Base-by-base conservation (phyloP, 1,140 invertebrate species). In the Macrobrachium rosenbergii region DNA sequence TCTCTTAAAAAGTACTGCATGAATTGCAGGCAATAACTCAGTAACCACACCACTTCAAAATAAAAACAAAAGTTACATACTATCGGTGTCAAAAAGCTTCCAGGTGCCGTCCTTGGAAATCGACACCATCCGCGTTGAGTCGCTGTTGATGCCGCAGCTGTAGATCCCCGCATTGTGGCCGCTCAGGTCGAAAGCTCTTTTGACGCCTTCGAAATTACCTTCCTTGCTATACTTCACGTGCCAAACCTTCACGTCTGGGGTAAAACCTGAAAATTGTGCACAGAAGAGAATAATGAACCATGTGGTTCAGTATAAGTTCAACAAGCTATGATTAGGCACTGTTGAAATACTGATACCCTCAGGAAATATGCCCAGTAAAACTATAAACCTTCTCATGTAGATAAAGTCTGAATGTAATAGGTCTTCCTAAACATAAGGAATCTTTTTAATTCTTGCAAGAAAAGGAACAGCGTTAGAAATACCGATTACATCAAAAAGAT, bases 51-150 rank as follows among this genome's bases (percentile, higher is more conserved):
- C 52, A 23, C 21, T 73, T 23, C 6, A 19, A 17, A 28, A 89
- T 69, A 64, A 17, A 63, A 16, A 43, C 52, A 60, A 28, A 81
- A 21, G 37, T 23, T 37, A 88, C 92, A 93, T 93, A 96, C 96
- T 94, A 91, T 96, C 96, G 52, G 95, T 97, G 91, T 97, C 94
- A 92, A 95, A 98, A 78, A 97, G 92, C 91, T 95, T 96, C 95
- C 96, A 98, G 69, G 95, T 96, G 88, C 95, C 95, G 93, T 98
- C 96, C 92, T 97, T 97, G 5, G 96, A 97, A 78, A 97, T 94
- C 12, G 96, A 96, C 14, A 94, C 96, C 92, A 97, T 95, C 90
- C 95, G 94, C 58, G 95, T 95, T 2, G 96, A 96, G 91, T 97
- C 96, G 43, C 94, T 94, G 90, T 95, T 96, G 90, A 98, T 97